Percentiles rank a stretch among this genome's conserved stretches.
These are phyloP conservation scores for Dicyrtomina minuta DNA, from an alignment of 2,888 invertebrate species.

Conservation along the genomic window DNA sequence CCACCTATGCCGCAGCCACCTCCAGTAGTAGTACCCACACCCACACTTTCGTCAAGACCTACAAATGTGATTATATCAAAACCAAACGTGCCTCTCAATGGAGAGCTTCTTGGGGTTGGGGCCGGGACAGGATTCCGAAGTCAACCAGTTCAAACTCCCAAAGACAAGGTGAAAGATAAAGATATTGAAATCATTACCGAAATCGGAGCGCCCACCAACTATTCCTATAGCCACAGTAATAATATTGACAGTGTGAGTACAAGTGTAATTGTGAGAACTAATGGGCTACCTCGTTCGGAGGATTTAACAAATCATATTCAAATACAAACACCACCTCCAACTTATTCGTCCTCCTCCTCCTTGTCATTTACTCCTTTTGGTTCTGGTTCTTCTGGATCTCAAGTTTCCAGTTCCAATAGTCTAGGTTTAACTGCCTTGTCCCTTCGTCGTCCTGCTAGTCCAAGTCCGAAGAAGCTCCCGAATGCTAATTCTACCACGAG, in stretches of 20 bases:
- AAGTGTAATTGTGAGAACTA: constrained; percentile 4
- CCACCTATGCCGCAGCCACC: neutral
- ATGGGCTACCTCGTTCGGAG: constrained; percentile 2
- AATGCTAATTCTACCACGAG: neutral
- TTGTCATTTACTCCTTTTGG: neutral
- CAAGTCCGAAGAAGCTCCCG: neutral
- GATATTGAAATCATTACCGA: no score
- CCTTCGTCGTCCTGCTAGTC: neutral
- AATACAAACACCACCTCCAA: neutral
- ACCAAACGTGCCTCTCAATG: no score
- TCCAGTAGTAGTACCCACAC: neutral
- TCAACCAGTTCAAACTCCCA: no score
- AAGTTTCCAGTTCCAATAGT: no score
- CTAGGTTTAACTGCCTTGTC: no score
- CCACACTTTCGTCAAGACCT: no score
- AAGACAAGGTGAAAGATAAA: no score
- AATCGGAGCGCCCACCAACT: no score
- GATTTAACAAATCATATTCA: neutral
- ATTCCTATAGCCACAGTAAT: neutral
- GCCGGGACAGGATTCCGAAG: no score
- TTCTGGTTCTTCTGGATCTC: no score
- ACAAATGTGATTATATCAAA: no score
- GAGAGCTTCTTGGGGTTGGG: no score
- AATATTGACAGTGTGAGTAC: neutral
- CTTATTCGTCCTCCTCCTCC: neutral